These are phyloP conservation scores for Forbesichthys papilliferus DNA, from an alignment of 2,113 vertebrate species.

Conservation along the genomic window DNA sequence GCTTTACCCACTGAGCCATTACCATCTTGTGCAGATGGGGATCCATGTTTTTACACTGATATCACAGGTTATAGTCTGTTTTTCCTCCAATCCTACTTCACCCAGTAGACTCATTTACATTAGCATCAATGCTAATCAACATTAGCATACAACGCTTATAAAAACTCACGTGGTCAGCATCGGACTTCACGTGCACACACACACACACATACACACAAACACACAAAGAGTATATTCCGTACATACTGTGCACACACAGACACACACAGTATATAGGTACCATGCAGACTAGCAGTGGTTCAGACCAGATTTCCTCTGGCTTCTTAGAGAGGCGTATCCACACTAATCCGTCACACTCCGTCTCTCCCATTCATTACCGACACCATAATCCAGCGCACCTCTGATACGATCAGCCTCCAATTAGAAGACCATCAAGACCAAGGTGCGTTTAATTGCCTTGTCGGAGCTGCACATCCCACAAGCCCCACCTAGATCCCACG, in stretches of 20 bases:
- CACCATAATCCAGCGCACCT: conserved; percentile 71
- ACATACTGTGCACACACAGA: not conserved
- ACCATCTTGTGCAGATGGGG: too few species aligned
- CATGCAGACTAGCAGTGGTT: conserved; percentile 15
- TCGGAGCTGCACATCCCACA: conserved; percentile 55
- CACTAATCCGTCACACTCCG: conserved; percentile 66
- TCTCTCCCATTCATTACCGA: conserved; percentile 66
- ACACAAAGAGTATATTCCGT: not conserved
- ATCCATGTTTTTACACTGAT: too few species aligned
- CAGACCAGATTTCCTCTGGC: conserved; percentile 34
- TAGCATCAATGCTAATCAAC: too few species aligned
- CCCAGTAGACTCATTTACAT: too few species aligned
- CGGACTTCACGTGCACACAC: not conserved
- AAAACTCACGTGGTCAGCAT: too few species aligned
- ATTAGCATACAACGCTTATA: too few species aligned
- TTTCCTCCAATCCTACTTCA: too few species aligned
- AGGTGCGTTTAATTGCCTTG: conserved; percentile 74
- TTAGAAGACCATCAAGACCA: conserved; percentile 73
- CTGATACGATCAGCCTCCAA: conserved; percentile 73
- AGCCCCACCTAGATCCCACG: conserved; percentile 42
- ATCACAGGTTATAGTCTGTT: too few species aligned
- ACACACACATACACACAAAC: conserved; percentile 19
- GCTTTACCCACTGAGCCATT: too few species aligned
- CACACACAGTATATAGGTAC: not conserved
- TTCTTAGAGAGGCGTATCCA: conserved; percentile 48